Evolutionary conservation across 2,113 vertebrate genomes (phyloP).

Genomic region (Cyphomyrus plagiostoma): DNA sequence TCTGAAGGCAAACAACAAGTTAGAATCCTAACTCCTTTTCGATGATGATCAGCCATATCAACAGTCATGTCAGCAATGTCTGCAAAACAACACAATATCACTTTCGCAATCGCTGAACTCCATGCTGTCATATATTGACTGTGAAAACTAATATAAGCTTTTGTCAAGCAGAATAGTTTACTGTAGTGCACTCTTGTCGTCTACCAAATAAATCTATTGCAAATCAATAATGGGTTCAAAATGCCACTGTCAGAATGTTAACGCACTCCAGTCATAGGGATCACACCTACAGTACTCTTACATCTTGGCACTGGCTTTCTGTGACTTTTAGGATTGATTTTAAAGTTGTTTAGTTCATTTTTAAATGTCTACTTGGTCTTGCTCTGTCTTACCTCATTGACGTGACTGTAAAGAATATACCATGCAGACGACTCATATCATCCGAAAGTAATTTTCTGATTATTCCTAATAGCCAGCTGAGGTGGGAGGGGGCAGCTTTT

Average conservation of each 20-base stretch:
- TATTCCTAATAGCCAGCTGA: too few relatives aligned
- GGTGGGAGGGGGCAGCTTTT: too few relatives aligned
- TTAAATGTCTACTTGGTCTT: background rate
- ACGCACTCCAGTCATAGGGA: background rate
- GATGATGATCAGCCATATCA: background rate
- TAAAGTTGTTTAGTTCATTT: background rate
- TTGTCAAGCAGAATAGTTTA: background rate
- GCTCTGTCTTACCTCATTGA: background rate
- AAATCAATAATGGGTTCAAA: background rate
- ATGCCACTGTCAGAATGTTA: background rate
- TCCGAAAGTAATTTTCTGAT: too few relatives aligned
- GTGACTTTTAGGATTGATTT: background rate
- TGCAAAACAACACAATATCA: background rate
- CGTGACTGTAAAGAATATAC: background rate
- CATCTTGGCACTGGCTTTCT: background rate
- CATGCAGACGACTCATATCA: too few relatives aligned
- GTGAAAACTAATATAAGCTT: background rate
- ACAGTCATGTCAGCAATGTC: background rate
- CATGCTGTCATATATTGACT: background rate
- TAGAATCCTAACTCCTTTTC: too few relatives aligned
- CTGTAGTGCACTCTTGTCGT: background rate
- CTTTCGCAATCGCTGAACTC: background rate
- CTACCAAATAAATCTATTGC: background rate
- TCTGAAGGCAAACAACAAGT: background rate
- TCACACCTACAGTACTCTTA: background rate